Evolutionary conservation across 1,140 invertebrate genomes (phyloP), one percentile per base, ranked within the genome.

Genomic region (Bombus consobrinus): DNA sequence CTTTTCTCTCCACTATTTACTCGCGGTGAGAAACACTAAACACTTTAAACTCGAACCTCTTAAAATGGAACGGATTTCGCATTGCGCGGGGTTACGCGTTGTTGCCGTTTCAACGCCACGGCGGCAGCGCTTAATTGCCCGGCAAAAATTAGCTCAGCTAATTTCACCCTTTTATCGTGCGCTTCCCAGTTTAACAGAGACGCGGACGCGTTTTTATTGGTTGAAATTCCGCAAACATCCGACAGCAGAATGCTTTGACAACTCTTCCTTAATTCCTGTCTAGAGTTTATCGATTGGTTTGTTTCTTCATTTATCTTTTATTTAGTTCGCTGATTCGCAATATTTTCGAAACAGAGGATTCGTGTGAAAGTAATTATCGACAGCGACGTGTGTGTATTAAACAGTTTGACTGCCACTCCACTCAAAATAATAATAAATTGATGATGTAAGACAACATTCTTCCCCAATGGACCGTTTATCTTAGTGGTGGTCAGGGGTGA

Each of bases 61-160:
- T 85, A 72, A 84, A 87, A 83, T 68, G 71, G 32, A 66, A 75
- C 57, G 68, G 59, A 87, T 90, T 87, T 88, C 89, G 88, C 84
- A 85, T 53, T 22, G 80, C 81, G 84, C 83, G 72, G 83, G 68
- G 59, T 86, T 68, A 43, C 73, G 62, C 75, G 76, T 83, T 41
- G 41, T 6, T 10, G 15, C n/a, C 37, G 39, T 47, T 41, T n/a
- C 47, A 59, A 59, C 62, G 62, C 25, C 34, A 28, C 43, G 47
- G 5, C 34, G 22, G 8, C 74, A 22, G 69, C 57, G 62, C 37
- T 81, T 64, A 76, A 81, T 85, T 77, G 64, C 39, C 18, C n/a
- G 72, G 9, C 28, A 69, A 75, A 73, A 86, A 72, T 85, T 86
- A 53, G 32, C 34, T 34, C 13, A 64, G 32, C 13, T 85, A 66